phyloP scores from a whole-genome alignment of 2,888 invertebrate genomes.

The Lasioglossum marginatum region DNA sequence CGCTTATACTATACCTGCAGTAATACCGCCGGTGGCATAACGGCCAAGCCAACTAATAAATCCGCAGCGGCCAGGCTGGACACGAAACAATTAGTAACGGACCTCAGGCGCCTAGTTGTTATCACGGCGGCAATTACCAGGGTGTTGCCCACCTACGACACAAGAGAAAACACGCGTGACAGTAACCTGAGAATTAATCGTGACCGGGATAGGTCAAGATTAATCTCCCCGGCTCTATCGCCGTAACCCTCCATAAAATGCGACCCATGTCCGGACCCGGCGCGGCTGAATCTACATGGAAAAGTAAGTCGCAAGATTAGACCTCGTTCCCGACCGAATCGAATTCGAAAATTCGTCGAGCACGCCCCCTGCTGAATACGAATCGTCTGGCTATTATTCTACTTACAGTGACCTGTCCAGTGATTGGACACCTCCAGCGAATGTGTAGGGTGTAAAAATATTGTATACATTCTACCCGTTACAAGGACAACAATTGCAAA shows the following conservation, averaged over 20 bases:
- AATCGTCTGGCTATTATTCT: neutral
- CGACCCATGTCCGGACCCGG: neutral
- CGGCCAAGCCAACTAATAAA: constrained; percentile 95
- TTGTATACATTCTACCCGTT: no score
- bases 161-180: constrained; percentile 45
- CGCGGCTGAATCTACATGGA: neutral
- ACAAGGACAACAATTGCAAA: no score
- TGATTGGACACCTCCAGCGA: no score
- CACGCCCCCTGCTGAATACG: neutral
- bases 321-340: neutral
- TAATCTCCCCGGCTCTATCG: neutral
- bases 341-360: neutral
- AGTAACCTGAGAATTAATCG: neutral
- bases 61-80: constrained; percentile 97
- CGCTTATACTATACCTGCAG: constrained; percentile 74
- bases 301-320: constrained; percentile 1
- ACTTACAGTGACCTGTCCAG: neutral
- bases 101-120: constrained; percentile 93
- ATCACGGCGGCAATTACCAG: constrained; percentile 95
- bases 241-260: neutral
- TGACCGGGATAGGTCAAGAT: neutral
- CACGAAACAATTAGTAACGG: constrained; percentile 98
- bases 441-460: no score
- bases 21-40: constrained; percentile 96
- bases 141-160: constrained; percentile 90